phyloP scores from a whole-genome alignment of 1,140 invertebrate species.

The Habropoda laboriosa region DNA sequence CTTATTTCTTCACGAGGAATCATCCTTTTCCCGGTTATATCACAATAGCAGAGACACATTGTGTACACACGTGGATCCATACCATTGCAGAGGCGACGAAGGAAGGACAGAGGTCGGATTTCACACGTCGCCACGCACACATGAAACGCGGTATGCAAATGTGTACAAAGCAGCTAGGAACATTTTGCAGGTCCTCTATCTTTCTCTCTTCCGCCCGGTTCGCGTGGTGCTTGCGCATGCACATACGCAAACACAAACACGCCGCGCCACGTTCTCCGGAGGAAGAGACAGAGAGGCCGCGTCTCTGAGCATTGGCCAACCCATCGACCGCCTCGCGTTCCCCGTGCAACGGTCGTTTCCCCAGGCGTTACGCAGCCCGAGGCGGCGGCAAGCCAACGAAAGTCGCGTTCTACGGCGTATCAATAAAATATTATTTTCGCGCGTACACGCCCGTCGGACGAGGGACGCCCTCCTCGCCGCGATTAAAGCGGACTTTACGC shows the following conservation, averaged over 20 bases:
- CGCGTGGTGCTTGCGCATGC: not conserved
- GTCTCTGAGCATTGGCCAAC: not conserved
- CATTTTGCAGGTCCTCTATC: conserved; percentile 58
- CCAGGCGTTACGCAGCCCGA: conserved; percentile 57
- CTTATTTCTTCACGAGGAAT: too few species aligned
- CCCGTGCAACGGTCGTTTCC: conserved; percentile 43
- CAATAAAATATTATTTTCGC: conserved; percentile 71
- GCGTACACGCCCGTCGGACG: not conserved
- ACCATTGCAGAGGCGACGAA: not conserved
- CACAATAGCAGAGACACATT: too few species aligned
- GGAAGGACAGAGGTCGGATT: conserved; percentile 62
- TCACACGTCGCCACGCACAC: conserved; percentile 65
- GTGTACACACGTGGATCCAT: too few species aligned
- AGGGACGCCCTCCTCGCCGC: not conserved
- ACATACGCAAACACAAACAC: not conserved
- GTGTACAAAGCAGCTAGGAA: conserved; percentile 69
- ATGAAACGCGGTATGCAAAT: conserved; percentile 70
- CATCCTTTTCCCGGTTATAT: too few species aligned
- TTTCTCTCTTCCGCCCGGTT: conserved; percentile 21
- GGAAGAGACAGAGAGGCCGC: conserved; percentile 36
- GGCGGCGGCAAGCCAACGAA: conserved; percentile 52
- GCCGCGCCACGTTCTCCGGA: conserved; percentile 13
- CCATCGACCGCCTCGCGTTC: conserved; percentile 21
- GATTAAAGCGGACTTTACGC: conserved; percentile 36
- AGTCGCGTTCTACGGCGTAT: conserved; percentile 59